Base-by-base conservation (phyloP, 2,797 vertebrate genomes). In the Oreortyx pictus region DNA sequence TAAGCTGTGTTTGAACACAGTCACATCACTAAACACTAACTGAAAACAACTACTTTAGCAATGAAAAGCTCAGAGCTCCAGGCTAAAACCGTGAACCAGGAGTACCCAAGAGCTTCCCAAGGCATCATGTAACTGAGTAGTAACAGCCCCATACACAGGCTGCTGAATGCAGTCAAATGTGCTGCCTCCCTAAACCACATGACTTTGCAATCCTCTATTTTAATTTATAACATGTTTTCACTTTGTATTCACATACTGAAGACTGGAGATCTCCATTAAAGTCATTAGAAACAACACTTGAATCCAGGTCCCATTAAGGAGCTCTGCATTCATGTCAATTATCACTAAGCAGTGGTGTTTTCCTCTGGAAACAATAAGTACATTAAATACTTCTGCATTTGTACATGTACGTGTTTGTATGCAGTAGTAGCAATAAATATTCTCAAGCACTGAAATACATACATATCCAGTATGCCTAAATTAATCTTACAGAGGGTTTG, bases 401-500 rank as follows among this genome's bases (percentile, higher is more conserved):
- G 14, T 62, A 37, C n/a, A 31, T 43, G 50, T 12, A 37, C 3
- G 15, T 18, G 52, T 92, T 82, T 88, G 49, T 68, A 81, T 78
- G n/a, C 71, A 76, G 56, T 7, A 14, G 11, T 5, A 82, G 76
- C 17, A 61, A 14, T 7, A 68, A 91, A 79, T 56, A 86, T 35
- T 70, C 56, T 59, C 66, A 86, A 44, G 39, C 23, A 64, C 41
- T 70, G 25, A 92, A 88, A 86, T 82, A 76, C 7, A 11, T 44
- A 76, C 35, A 52, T 86, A 84, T 52, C 49, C 64, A 65, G 23
- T 31, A 68, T 25, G 14, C 41, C 82, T 47, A 74, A 93, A 71
- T 91, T 92, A 92, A 73, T 39, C 47, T 84, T 92, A 77, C 23
- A 79, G 52, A 64, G 54, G 9, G 23, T 81, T 86, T 92, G 52